phyloP scores from a whole-genome alignment of 2,888 invertebrate genomes.

The Drosophila quinaria region DNA sequence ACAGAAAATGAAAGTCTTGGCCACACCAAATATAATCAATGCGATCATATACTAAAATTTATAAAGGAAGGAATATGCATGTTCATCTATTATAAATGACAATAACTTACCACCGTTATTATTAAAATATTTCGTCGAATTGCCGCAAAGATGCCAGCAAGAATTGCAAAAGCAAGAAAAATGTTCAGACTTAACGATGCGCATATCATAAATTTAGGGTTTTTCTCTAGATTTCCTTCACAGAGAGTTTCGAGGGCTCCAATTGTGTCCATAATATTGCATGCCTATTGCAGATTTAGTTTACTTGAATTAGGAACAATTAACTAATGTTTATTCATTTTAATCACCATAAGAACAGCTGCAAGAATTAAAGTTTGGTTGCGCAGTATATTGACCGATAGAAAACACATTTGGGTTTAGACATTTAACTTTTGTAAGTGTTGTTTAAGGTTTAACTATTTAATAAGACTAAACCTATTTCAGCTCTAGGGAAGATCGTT shows the following conservation, averaged over 20 bases:
- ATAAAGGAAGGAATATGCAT: background rate
- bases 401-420: background rate
- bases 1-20: constrained; percentile 1
- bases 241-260: background rate
- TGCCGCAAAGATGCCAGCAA: background rate
- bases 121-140: background rate
- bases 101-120: background rate
- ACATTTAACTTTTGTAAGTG: background rate
- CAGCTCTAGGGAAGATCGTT: background rate
- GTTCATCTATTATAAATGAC: background rate
- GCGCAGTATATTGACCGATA: background rate
- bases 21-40: background rate
- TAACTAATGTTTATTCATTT: background rate
- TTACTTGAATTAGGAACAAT: too few relatives aligned
- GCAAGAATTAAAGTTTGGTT: background rate
- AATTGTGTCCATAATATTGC: background rate
- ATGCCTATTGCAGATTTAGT: background rate
- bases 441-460: background rate
- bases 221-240: background rate
- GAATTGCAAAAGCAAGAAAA: background rate
- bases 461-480: background rate
- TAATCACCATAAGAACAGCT: background rate
- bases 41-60: background rate
- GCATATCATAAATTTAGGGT: background rate
- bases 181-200: background rate